phyloP scores from a whole-genome alignment of 2,888 invertebrate species.

The Euzophera pinguis region DNA sequence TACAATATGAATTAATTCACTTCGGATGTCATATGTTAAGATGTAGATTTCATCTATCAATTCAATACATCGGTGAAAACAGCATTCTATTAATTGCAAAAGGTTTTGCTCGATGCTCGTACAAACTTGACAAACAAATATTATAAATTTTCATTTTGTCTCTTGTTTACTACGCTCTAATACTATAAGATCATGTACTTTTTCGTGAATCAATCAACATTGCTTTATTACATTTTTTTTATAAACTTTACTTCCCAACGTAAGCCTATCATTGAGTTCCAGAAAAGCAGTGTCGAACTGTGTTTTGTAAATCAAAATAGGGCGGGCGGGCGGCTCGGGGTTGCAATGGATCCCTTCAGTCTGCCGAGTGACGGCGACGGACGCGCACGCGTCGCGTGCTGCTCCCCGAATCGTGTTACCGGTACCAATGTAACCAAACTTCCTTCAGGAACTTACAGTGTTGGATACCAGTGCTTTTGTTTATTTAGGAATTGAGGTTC shows the following conservation, averaged over 20 bases:
- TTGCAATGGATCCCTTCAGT: conserved; percentile 37
- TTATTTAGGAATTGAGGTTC: conserved; percentile 11
- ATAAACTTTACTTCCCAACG: neutral
- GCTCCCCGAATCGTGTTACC: conserved; percentile 19
- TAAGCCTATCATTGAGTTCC: neutral
- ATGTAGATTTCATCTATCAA: too few relatives aligned
- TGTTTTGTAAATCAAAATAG: conserved; percentile 48
- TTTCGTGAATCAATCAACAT: too few relatives aligned
- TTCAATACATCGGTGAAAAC: too few relatives aligned
- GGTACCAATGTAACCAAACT: neutral
- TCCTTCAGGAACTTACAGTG: conserved; percentile 1
- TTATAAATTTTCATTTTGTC: too few relatives aligned
- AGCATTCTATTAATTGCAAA: too few relatives aligned
- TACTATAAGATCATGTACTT: too few relatives aligned
- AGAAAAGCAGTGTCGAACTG: conserved; percentile 31
- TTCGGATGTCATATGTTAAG: too few relatives aligned
- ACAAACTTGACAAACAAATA: too few relatives aligned
- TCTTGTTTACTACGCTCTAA: too few relatives aligned
- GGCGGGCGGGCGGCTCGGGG: conserved; percentile 32
- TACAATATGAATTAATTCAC: too few relatives aligned
- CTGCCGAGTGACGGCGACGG: conserved; percentile 60
- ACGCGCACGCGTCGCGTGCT: conserved; percentile 40
- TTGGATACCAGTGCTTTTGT: conserved; percentile 3
- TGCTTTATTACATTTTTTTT: neutral
- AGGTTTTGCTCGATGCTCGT: too few relatives aligned